These are phyloP conservation scores for Drosophila nikananu DNA, from an alignment of 1,140 invertebrate species.

Conservation along the genomic window DNA sequence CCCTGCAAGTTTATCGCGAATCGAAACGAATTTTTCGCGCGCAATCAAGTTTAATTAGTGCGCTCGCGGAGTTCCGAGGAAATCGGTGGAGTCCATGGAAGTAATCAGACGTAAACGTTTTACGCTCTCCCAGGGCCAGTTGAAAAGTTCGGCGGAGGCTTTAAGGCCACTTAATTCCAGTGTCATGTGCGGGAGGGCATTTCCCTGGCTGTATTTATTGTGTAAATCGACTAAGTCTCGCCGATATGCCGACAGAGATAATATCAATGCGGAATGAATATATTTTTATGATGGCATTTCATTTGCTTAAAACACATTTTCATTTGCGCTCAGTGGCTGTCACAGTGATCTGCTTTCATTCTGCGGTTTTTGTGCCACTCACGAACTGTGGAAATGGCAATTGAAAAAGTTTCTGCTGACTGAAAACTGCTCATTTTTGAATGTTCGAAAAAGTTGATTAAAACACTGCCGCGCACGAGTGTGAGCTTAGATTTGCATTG, in stretches of 20 bases:
- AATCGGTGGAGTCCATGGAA: slow-evolving; percentile 18
- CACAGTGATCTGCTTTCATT: slow-evolving; percentile 35
- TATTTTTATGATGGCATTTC: slow-evolving; percentile 49
- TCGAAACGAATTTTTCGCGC: slow-evolving; percentile 35
- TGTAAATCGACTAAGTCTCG: slow-evolving; percentile 9
- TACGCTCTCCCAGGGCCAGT: neutral
- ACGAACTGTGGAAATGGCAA: slow-evolving; percentile 55
- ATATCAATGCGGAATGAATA: slow-evolving; percentile 45
- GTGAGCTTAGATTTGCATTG: slow-evolving; percentile 37
- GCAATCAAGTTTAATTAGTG: slow-evolving; percentile 61
- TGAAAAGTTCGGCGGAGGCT: neutral
- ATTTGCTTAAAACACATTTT: slow-evolving; percentile 50
- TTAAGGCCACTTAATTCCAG: slow-evolving; percentile 12
- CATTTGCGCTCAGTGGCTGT: slow-evolving; percentile 12
- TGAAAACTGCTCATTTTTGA: slow-evolving; percentile 48
- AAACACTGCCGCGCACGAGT: slow-evolving; percentile 38
- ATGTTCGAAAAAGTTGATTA: slow-evolving; percentile 61
- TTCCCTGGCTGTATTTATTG: slow-evolving; percentile 2
- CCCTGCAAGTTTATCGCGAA: slow-evolving; percentile 26
- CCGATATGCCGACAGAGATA: slow-evolving; percentile 47
- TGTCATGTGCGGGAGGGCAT: neutral
- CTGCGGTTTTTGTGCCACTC: slow-evolving; percentile 45
- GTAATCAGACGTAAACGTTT: slow-evolving; percentile 39
- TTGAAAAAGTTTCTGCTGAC: slow-evolving; percentile 59
- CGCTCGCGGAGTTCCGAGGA: slow-evolving; percentile 10